A percentile compares a stretch with the other conserved stretches of the same genome.
Conservation (phyloP, 37 sponge, comb jelly and placozoan genomes). For the Chondrosia reniformis region DNA sequence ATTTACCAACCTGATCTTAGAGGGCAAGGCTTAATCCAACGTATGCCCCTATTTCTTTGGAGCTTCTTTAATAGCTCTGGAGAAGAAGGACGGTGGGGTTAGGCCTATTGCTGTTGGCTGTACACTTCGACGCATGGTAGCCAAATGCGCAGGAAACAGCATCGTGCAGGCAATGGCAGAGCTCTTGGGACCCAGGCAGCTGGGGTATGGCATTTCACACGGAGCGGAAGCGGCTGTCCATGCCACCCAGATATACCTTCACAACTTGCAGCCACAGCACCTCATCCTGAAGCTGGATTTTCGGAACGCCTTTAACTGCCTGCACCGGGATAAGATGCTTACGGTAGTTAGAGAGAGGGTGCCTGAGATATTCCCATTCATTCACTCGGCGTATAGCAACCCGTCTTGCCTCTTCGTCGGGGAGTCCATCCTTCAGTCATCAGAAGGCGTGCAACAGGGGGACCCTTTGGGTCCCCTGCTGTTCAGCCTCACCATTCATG, state of each 20-base stretch:
- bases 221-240: constrained; percentile 1
- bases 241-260: neutral
- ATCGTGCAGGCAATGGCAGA: neutral
- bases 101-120: constrained; percentile 4
- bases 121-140: neutral
- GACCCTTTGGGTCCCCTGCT: constrained; percentile 7
- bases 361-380: neutral
- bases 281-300: constrained; percentile 5
- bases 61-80: neutral
- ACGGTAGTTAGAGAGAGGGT: neutral
- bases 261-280: neutral
- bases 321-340: neutral
- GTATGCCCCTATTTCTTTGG: neutral
- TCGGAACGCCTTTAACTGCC: constrained; percentile 12
- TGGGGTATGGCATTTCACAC: neutral
- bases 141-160: neutral
- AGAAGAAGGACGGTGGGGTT: constrained; percentile 1
- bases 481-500: neutral
- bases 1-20: neutral
- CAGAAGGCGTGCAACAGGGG: constrained; percentile 11
- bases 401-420: neutral
- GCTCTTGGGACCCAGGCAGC: neutral
- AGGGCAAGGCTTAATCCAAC: neutral
- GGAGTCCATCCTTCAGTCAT: neutral
- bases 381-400: neutral